A percentile compares a stretch with the other conserved stretches of the same genome.
Conservation (phyloP, 2,113 vertebrate species). For the Ageneiosus marmoratus region DNA sequence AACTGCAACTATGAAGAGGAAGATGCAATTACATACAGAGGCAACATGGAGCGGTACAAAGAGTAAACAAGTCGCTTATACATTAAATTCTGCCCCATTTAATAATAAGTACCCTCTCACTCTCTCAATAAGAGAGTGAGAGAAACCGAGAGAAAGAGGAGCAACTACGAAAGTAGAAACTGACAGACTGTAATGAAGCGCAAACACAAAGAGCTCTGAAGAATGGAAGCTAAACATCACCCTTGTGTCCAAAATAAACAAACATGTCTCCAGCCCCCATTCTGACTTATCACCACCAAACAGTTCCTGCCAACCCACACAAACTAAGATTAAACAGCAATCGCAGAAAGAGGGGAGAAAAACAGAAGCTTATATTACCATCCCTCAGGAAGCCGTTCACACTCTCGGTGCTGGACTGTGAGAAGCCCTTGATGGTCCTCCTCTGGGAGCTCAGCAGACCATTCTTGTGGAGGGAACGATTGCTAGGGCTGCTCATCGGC, state of each 20-base stretch:
- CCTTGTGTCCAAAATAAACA: slow-evolving; percentile 63
- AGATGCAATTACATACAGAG: background rate
- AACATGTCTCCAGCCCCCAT: slow-evolving; percentile 11
- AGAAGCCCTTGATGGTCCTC: slow-evolving; percentile 57
- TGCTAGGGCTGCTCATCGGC: slow-evolving; percentile 69
- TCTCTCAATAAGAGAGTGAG: background rate
- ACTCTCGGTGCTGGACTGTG: slow-evolving; percentile 85
- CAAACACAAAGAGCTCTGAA: slow-evolving; percentile 56
- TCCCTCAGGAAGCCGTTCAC: slow-evolving; percentile 78
- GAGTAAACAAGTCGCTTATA: background rate
- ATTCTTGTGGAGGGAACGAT: slow-evolving; percentile 65
- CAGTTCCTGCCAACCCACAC: background rate
- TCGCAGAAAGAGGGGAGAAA: background rate
- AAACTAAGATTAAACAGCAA: background rate
- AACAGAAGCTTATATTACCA: slow-evolving; percentile 69
- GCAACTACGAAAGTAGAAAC: background rate
- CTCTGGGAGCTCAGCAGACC: slow-evolving; percentile 74
- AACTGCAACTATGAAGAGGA: background rate
- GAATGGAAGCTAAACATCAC: slow-evolving; percentile 57
- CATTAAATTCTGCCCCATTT: background rate
- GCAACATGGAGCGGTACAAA: background rate
- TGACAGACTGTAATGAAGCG: slow-evolving; percentile 57
- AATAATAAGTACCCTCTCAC: background rate
- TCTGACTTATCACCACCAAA: slow-evolving; percentile 8
- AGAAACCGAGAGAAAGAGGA: background rate